Base-by-base conservation (phyloP, 2,888 invertebrate genomes). In the Tanypteryx hageni region DNA sequence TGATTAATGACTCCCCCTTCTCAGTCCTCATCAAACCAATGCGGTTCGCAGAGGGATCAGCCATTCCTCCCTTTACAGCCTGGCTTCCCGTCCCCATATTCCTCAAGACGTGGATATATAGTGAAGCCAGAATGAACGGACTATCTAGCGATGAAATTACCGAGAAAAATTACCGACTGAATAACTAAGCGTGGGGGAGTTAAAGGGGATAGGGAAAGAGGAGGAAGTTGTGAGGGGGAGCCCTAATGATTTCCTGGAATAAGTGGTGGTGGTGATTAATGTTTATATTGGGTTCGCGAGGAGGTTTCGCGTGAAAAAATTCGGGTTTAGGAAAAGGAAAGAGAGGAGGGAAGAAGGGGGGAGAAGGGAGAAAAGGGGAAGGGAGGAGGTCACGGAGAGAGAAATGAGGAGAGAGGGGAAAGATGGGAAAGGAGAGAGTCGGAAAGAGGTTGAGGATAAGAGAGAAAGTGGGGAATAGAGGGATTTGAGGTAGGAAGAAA, bases 201-300 rank as follows among this genome's bases (percentile, higher is more conserved):
- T 44, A 44, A 44, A 44, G 44, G 44, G 44, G 44, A 44, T 44
- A 44, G 44, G 44, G 44, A 44, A 44, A 5, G 44, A 44, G 44
- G n/a, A n/a, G n/a, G 68, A 68, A 18, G 68, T 18, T 7, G 18
- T n/a, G 22, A 64, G 18, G 64, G n/a, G 64, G 64, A 14, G n/a
- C 3, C n/a, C n/a, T 68, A 68, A 68, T 68, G 68, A 68, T 68
- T 68, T 68, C 68, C 68, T n/a, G 68, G 68, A 68, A 68, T 68
- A 22, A 68, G 68, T 44, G 44, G 68, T 9, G n/a, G n/a, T 18
- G 11, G 68, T 68, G 68, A 68, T 68, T 68, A 68, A 68, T 68
- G 68, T n/a, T 64, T 64, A 7, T n/a, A n/a, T 64, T 68, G 9
- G n/a, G 18, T 18, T 68, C 68, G 68, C n/a, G 68, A n/a, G 68